Evolutionary conservation across 2,113 vertebrate species (phyloP).

Genomic region (Sphaerodactylus townsendi): DNA sequence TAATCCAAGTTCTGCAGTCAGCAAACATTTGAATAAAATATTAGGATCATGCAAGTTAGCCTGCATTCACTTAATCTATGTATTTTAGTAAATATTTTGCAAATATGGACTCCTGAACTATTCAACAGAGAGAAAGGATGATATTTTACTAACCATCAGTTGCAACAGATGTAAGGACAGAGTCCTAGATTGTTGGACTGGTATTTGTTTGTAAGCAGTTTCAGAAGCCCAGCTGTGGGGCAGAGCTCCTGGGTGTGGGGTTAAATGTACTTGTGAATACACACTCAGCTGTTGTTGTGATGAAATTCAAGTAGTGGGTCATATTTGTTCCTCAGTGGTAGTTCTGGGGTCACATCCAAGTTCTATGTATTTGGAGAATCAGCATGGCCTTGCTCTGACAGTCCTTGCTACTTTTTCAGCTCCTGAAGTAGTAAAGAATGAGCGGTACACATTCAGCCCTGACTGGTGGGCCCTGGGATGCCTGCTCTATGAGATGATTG

Average conservation of each 20-base stretch:
- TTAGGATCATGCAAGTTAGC: neutral
- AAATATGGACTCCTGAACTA: neutral
- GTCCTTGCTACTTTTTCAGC: slow-evolving; percentile 68
- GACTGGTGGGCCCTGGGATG: slow-evolving; percentile 98
- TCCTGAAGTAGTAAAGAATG: slow-evolving; percentile 94
- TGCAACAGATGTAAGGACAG: neutral
- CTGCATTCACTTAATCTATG: neutral
- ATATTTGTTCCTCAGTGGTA: too few relatives aligned
- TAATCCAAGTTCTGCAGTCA: neutral
- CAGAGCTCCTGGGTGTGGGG: too few relatives aligned
- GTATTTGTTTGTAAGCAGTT: neutral
- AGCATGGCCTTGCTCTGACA: neutral
- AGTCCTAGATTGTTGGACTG: neutral
- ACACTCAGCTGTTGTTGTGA: too few relatives aligned
- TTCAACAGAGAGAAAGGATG: neutral
- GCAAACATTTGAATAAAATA: neutral
- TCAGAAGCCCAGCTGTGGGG: too few relatives aligned
- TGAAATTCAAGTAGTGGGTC: too few relatives aligned
- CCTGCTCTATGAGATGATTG: slow-evolving; percentile 97
- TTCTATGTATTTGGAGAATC: neutral
- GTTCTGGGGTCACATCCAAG: too few relatives aligned
- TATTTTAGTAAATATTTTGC: neutral
- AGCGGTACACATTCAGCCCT: slow-evolving; percentile 92
- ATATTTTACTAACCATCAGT: neutral
- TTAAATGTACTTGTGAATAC: too few relatives aligned